A percentile compares a stretch with the other conserved stretches of the same genome.
Conservation (phyloP, 1,140 invertebrate species). For the Gerris buenoi region DNA sequence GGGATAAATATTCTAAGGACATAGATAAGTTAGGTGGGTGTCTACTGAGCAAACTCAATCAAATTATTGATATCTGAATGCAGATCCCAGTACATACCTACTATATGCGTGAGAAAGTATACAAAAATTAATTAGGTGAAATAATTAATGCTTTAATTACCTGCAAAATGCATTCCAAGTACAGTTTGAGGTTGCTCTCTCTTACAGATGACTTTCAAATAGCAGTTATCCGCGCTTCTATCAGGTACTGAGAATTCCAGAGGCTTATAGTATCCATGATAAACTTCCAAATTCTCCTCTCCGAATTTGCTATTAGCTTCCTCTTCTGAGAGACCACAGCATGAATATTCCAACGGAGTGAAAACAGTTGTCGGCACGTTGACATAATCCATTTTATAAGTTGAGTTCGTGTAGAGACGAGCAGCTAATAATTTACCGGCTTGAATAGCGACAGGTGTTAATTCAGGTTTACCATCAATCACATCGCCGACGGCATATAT, state of each 20-base stretch:
- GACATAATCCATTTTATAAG: constrained; percentile 64
- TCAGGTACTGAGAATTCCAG: constrained; percentile 89
- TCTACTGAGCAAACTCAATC: too few species aligned
- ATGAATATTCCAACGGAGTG: constrained; percentile 90
- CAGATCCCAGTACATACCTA: too few species aligned
- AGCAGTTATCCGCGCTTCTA: constrained; percentile 56
- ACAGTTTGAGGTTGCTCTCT: constrained; percentile 55
- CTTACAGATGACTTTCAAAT: constrained; percentile 59
- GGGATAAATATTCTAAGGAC: too few species aligned
- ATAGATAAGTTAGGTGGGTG: too few species aligned
- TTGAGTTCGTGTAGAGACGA: constrained; percentile 45
- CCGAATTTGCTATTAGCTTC: constrained; percentile 49
- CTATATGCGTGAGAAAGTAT: too few species aligned
- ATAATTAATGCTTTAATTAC: too few species aligned
- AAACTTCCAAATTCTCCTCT: constrained; percentile 62
- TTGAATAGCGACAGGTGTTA: constrained; percentile 95
- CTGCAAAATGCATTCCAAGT: constrained; percentile 82
- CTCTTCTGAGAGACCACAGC: constrained; percentile 87
- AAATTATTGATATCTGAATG: too few species aligned
- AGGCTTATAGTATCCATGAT: constrained; percentile 86
- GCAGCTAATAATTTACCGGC: constrained; percentile 74
- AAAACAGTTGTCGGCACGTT: constrained; percentile 95
- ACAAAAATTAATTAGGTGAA: too few species aligned
- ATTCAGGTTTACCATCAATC: constrained; percentile 57
- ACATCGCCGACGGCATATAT: constrained; percentile 93